Conservation (phyloP, 2,888 invertebrate genomes). For the Crossocerus cetratus region DNA sequence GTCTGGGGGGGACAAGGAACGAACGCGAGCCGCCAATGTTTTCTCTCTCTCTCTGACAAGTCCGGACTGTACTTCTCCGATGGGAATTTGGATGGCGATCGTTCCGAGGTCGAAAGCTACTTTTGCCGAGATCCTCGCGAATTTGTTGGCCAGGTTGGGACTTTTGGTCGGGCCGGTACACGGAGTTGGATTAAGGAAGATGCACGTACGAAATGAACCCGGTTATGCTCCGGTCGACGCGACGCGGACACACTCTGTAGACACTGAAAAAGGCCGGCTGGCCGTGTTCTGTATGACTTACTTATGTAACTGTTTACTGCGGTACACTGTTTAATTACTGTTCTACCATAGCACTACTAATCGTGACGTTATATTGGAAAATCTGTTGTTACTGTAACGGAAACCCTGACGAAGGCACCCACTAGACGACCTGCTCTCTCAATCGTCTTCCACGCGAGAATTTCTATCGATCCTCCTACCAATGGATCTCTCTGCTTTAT, state of each 20-base stretch:
- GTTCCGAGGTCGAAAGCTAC: not conserved
- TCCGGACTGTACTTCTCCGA: not conserved
- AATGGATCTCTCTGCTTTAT: not conserved
- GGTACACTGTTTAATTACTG: constrained; percentile 73
- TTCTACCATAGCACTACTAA: constrained; percentile 75
- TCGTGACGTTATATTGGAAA: constrained; percentile 76
- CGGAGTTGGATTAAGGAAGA: constrained; percentile 30
- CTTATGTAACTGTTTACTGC: constrained; percentile 75
- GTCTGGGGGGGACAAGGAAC: constrained; percentile 28
- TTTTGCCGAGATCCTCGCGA: not conserved
- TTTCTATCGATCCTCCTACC: not conserved
- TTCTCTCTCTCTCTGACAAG: not conserved
- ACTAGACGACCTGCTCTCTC: constrained; percentile 63
- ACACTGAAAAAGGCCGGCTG: constrained; percentile 74
- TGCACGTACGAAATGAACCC: constrained; percentile 58
- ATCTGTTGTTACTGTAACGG: constrained; percentile 75
- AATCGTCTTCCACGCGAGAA: constrained; percentile 6
- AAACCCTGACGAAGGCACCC: constrained; percentile 77
- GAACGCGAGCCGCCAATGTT: not conserved
- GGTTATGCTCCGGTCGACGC: constrained; percentile 61
- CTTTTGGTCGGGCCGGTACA: not conserved
- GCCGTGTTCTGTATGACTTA: constrained; percentile 73
- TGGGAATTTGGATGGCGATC: not conserved
- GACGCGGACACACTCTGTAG: constrained; percentile 60
- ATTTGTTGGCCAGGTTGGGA: not conserved